Base-by-base conservation (phyloP, 1,140 invertebrate species). In the Trichonephila clavata region DNA sequence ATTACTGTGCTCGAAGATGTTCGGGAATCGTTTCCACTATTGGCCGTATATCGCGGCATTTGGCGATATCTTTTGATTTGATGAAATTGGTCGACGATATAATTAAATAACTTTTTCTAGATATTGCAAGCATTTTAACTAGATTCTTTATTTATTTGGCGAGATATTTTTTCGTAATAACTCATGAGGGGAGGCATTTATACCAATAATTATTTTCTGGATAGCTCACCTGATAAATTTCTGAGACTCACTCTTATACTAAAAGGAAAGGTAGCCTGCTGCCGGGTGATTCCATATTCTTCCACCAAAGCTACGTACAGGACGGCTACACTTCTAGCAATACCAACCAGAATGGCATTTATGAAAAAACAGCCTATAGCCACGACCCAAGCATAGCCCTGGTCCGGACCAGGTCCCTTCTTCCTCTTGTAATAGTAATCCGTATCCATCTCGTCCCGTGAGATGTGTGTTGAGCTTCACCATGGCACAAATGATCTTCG, bases 241-340 rank as follows among this genome's bases (percentile, higher is more conserved):
- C 77, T 80, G 13, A 90, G 27, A 20, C 50, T 27, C 4, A 80
- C 68, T 61, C 89, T 59, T 14, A 90, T 65, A 60, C 89, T 90
- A 10, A 90, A 81, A 1, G 92, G 92, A 20, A 68, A 43, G 20
- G 68, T 71, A 2, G 92, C 92, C 18, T 88, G 21, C 50, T 83
- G 21, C 3, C 92, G 43, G 0, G 86, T 80, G 18, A 93, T 43
- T 16, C 86, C 86, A 18, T 86, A 89, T 50, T 13, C 16, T 81
- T 84, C 92, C 4, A 93, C 57, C n/a, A 93, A n/a, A 4, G 92
- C 84, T 20, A 93, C 68, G 57, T 93, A 93, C 32, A 93, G 20
- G 20, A 93, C 50, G 50, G 63, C 86, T 6, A 81, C 84, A 57
- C 77, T 71, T 20, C 92, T 39, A 2, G 81, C 60, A n/a, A 93